Evolutionary conservation across 2,113 vertebrate species (phyloP), one percentile per base, ranked within the genome.

Genomic region (Phyllostomus discolor): DNA sequence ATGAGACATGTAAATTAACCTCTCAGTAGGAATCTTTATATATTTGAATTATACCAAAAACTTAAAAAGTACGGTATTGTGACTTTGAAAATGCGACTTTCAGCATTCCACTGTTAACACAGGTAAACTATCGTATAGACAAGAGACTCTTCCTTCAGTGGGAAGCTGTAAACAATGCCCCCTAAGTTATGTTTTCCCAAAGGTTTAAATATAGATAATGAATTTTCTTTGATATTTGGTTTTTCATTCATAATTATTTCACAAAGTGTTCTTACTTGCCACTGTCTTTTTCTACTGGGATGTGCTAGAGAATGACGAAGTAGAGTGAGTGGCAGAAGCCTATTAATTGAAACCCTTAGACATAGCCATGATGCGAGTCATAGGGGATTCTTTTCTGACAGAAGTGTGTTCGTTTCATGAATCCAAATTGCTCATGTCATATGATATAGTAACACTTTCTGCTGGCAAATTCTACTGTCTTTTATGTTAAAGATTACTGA

Each of bases 401-500:
- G 16, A 73, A 22, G 22, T 24, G 24, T 41, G 31, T 33, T 86
- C 22, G 69, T 35, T 84, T 90, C 22, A 31, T 50, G 24, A 88
- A 66, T 62, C 28, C 59, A 31, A 12, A 75, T 87, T 54, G 24
- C n/a, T 92, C 31, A 5, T 46, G 35, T n/a, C 35, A 52, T 52
- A 76, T 38, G 1, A 62, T 54, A 66, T 8, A 19, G 28, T 79
- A 93, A 88, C 75, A 72, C 70, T 76, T 72, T 92, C 59, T 94
- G 54, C 64, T 85, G 86, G 17, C 70, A 91, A 75, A 59, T 70
- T 90, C 48, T 79, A 76, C 24, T 14, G 16, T 95, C 38, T 69
- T 95, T 92, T 59, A 64, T 75, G 75, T 81, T 91, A 93, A 95
- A 84, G 64, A 48, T 54, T 88, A n/a, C 46, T 81, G 35, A 48